These are phyloP conservation scores for Pseudomyrmex flavicornis DNA, from an alignment of 1,140 invertebrate species.

Conservation along the genomic window DNA sequence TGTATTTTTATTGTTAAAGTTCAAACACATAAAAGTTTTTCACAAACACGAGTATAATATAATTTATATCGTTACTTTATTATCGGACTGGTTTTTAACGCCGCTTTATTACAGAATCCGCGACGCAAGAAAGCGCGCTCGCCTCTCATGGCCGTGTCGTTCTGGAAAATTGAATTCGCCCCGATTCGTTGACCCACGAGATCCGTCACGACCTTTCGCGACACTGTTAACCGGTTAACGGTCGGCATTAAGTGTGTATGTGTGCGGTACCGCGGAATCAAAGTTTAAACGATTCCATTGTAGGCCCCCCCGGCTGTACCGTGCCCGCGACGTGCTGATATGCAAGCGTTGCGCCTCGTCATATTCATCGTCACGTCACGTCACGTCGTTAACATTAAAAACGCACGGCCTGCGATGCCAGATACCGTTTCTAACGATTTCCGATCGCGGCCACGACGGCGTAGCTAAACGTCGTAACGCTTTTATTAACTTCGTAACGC, in stretches of 20 bases:
- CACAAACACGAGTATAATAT: neutral
- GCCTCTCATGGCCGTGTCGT: neutral
- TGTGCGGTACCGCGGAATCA: slow-evolving; percentile 46
- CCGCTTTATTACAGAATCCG: slow-evolving; percentile 3
- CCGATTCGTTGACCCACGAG: slow-evolving; percentile 65
- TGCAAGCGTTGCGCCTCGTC: slow-evolving; percentile 6
- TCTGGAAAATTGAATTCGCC: slow-evolving; percentile 76
- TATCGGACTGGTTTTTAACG: neutral
- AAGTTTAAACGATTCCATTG: slow-evolving; percentile 70
- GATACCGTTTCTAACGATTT: slow-evolving; percentile 46
- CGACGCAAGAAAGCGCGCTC: neutral
- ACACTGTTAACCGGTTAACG: slow-evolving; percentile 69
- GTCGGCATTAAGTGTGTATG: slow-evolving; percentile 63
- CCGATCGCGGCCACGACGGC: slow-evolving; percentile 6
- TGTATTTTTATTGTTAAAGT: neutral
- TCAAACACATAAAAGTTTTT: neutral
- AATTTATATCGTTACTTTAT: neutral
- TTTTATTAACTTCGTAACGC: slow-evolving; percentile 6
- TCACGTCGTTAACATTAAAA: slow-evolving; percentile 50
- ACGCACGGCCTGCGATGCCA: slow-evolving; percentile 1
- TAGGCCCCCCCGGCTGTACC: neutral
- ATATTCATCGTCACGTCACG: slow-evolving; percentile 21
- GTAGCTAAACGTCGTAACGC: neutral
- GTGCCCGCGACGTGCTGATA: slow-evolving; percentile 17
- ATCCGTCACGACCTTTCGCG: slow-evolving; percentile 71